Conservation (phyloP, 1,140 invertebrate genomes). For the Neodiprion virginianus region DNA sequence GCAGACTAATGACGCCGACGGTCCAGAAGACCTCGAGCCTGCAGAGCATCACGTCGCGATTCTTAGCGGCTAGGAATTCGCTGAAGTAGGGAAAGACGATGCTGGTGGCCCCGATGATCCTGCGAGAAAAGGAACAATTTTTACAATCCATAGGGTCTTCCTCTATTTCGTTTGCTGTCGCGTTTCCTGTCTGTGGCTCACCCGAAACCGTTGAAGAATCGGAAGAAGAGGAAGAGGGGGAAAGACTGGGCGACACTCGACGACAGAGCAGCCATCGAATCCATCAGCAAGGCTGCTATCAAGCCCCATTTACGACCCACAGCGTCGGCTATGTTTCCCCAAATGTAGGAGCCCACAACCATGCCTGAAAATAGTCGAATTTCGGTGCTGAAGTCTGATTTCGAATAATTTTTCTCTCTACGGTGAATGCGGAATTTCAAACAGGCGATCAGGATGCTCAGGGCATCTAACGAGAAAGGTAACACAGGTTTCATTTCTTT, state of each 20-base stretch:
- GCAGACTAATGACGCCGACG: slow-evolving; percentile 63
- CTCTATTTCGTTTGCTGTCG: slow-evolving; percentile 11
- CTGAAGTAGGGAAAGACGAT: slow-evolving; percentile 68
- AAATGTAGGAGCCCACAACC: slow-evolving; percentile 73
- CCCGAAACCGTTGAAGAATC: slow-evolving; percentile 72
- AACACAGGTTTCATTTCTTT: too few species aligned
- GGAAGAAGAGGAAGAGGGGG: slow-evolving; percentile 57
- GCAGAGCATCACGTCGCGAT: slow-evolving; percentile 64
- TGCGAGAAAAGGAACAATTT: slow-evolving; percentile 42
- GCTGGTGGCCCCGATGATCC: slow-evolving; percentile 65
- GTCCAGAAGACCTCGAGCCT: slow-evolving; percentile 68
- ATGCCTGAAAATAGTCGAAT: slow-evolving; percentile 61
- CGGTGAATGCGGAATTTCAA: neutral
- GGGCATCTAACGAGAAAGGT: neutral
- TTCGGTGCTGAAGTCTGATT: neutral
- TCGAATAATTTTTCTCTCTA: neutral
- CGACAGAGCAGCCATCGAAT: slow-evolving; percentile 66
- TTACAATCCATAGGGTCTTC: neutral
- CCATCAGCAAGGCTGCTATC: slow-evolving; percentile 67
- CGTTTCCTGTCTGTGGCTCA: slow-evolving; percentile 41
- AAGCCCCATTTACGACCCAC: slow-evolving; percentile 67
- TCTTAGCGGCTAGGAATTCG: slow-evolving; percentile 64
- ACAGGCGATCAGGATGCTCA: neutral
- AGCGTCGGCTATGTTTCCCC: slow-evolving; percentile 71
- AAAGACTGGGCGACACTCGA: slow-evolving; percentile 68